These are phyloP conservation scores for Chelonia mydas DNA, from an alignment of 2,797 vertebrate genomes.

Conservation along the genomic window DNA sequence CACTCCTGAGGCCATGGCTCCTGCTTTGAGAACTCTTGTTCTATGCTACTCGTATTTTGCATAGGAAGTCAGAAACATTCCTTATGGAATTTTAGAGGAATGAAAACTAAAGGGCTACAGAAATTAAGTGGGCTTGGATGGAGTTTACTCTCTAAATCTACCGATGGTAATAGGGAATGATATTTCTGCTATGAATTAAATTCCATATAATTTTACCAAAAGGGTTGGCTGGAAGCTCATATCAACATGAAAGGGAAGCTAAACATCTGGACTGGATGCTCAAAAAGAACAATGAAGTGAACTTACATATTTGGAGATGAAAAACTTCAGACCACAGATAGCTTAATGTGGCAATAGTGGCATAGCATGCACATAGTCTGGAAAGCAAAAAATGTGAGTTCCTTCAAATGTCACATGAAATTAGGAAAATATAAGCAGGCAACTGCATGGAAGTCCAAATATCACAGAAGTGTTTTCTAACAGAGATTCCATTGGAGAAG, in stretches of 20 bases:
- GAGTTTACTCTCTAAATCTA: background rate
- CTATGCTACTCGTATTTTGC: background rate
- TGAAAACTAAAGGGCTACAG: background rate
- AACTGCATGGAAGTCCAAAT: background rate
- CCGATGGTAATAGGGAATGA: background rate
- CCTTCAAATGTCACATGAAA: background rate
- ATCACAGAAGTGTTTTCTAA: background rate
- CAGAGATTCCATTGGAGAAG: background rate
- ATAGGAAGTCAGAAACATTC: background rate
- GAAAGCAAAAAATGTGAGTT: background rate
- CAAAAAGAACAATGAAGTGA: background rate
- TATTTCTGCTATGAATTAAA: background rate
- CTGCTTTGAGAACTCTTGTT: background rate
- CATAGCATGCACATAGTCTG: fast-evolving
- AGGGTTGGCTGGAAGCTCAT: background rate
- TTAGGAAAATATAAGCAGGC: background rate
- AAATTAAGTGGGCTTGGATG: background rate
- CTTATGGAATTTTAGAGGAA: fast-evolving
- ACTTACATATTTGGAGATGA: background rate
- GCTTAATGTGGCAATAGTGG: background rate
- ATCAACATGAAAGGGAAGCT: background rate
- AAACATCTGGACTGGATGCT: background rate
- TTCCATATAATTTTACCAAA: background rate
- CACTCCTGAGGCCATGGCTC: background rate
- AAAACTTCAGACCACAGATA: background rate